Conservation (phyloP, 2,113 vertebrate species). For the Hirundichthys speculiger region DNA sequence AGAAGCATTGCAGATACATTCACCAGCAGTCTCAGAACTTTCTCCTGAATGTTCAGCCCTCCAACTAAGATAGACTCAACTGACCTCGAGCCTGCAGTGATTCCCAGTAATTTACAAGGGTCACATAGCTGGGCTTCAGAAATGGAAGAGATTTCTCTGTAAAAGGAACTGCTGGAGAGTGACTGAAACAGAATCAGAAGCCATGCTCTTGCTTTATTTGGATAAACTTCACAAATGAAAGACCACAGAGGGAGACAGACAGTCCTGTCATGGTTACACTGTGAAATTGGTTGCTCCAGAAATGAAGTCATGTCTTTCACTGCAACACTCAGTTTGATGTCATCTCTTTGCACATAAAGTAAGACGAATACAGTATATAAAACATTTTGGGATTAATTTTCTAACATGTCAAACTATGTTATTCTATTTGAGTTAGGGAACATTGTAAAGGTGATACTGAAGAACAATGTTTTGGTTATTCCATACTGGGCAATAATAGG, state of each 20-base stretch:
- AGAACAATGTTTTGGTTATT: no score
- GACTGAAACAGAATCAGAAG: conserved; percentile 22
- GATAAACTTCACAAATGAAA: conserved; percentile 53
- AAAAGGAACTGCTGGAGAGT: conserved; percentile 5
- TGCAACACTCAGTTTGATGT: conserved; percentile 39
- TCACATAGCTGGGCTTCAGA: conserved; percentile 10
- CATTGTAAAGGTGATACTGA: no score
- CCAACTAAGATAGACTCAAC: not conserved
- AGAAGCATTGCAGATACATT: no score
- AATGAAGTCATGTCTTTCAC: conserved; percentile 26
- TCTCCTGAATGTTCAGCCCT: conserved; percentile 2
- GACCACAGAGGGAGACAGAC: conserved; percentile 13
- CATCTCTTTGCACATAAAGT: conserved; percentile 26
- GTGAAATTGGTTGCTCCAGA: conserved; percentile 58
- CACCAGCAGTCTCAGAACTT: no score
- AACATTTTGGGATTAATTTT: no score
- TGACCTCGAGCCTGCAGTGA: conserved; percentile 44
- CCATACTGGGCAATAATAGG: no score
- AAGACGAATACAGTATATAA: no score
- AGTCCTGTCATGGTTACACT: conserved; percentile 31
- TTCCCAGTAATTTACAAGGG: not conserved
- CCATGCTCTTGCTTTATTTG: conserved; percentile 13
- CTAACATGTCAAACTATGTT: no score
- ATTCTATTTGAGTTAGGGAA: no score
- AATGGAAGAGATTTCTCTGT: conserved; percentile 1